Evolutionary conservation across 2,888 invertebrate species (phyloP), one percentile per base, ranked within the genome.

Genomic region (Stenodera caucasica): DNA sequence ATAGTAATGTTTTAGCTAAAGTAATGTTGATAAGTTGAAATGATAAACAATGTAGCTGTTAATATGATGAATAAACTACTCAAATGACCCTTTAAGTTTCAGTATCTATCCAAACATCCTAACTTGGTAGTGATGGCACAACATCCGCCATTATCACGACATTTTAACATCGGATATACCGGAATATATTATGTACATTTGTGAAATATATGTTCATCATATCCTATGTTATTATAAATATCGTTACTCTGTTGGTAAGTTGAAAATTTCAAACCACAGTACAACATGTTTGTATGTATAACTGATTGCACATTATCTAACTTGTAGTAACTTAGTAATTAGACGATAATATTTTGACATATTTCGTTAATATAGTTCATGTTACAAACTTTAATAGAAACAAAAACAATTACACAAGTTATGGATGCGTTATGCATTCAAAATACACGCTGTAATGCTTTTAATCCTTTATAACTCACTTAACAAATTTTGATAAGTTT

Each of bases 161-260:
- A 71, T 70, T 70, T 72, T 67, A 69, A 67, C 67, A 71, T 72
- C 72, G 72, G 73, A 70, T 71, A 71, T 68, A 64, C 70, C 69
- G 70, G 71, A 68, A 72, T 72, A 70, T 72, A 67, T 67, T 45
- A 45, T 45, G 21, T 23, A 45, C 45, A 45, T 45, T 45, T 45
- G 21, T 45, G 70, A 72, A 68, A 72, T 72, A 69, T 72, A 67
- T 67, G 66, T 67, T 58, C 66, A 50, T 61, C 57, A 57, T 53
- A 57, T 57, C 56, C 56, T 50, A 56, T 56, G 32, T 54, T 61
- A 51, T 51, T 53, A 56, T 35, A 29, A 49, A 52, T 56, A 60
- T 57, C 56, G 49, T 50, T 18, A 45, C 21, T 12, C 21, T 45
- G 21, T 8, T 12, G 2, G 21, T 45, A 45, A 21, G 12, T 21